These are phyloP conservation scores for Festucalex cinctus DNA, from an alignment of 2,113 vertebrate species.

Conservation along the genomic window DNA sequence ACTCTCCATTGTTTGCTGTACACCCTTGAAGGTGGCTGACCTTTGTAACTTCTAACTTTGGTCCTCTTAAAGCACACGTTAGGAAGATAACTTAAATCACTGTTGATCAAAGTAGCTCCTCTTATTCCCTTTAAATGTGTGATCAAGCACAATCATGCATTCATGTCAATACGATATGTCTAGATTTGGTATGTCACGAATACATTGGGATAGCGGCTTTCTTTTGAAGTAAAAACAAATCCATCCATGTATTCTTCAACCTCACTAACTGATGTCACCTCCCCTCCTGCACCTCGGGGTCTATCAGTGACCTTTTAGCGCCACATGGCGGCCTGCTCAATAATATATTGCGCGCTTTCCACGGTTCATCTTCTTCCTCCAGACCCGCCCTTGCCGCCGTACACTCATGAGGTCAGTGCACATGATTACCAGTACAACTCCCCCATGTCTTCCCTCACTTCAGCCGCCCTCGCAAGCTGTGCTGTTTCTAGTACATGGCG, in stretches of 20 bases:
- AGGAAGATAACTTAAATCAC: not conserved
- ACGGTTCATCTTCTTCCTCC: slow-evolving; percentile 38
- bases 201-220: too few species aligned
- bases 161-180: too few species aligned
- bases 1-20: slow-evolving; percentile 4
- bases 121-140: too few species aligned
- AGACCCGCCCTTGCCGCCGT: slow-evolving; percentile 30
- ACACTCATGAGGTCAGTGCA: slow-evolving; percentile 31
- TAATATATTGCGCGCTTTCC: slow-evolving; percentile 24
- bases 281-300: slow-evolving; percentile 11
- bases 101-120: too few species aligned
- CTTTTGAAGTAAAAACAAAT: not conserved
- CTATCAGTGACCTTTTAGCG: slow-evolving; percentile 41
- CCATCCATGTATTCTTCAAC: slow-evolving; percentile 5
- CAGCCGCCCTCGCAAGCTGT: not conserved
- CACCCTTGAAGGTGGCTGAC: not conserved
- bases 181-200: too few species aligned
- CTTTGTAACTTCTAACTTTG: not conserved
- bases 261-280: slow-evolving; percentile 12
- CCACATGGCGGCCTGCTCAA: slow-evolving; percentile 36
- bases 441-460: slow-evolving; percentile 10
- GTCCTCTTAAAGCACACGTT: not conserved
- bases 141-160: too few species aligned
- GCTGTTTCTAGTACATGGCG: not conserved
- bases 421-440: slow-evolving; percentile 22